phyloP scores from a whole-genome alignment of 53 echinoderm and acorn worm genomes.

The Paracentrotus lividus region DNA sequence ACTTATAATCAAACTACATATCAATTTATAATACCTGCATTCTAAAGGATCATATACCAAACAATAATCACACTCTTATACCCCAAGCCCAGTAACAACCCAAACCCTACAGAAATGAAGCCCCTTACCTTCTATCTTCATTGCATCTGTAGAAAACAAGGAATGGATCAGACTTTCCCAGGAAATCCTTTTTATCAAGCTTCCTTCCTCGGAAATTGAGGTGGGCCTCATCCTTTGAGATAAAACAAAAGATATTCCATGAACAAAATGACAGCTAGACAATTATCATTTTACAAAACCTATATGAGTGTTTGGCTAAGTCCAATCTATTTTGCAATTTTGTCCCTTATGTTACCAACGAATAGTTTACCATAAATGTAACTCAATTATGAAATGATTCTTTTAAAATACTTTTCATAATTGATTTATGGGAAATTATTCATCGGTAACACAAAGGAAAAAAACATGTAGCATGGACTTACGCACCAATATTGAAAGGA shows the following conservation, averaged over 20 bases:
- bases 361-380: not conserved
- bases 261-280: not conserved
- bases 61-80: too few species aligned
- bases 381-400: not conserved
- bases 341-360: not conserved
- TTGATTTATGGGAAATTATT: not conserved
- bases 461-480: too few species aligned
- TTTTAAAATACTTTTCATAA: not conserved
- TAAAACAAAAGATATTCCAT: not conserved
- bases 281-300: not conserved
- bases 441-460: too few species aligned
- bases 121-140: constrained; percentile 91
- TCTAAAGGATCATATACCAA: too few species aligned
- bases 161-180: constrained; percentile 98
- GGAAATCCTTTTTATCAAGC: constrained; percentile 98
- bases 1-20: too few species aligned
- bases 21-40: too few species aligned
- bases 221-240: constrained; percentile 81
- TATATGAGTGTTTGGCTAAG: too few species aligned
- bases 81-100: too few species aligned
- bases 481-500: too few species aligned
- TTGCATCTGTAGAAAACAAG: constrained; percentile 96
- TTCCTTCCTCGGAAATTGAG: constrained; percentile 88
- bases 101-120: too few species aligned
- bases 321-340: not conserved